phyloP scores from a whole-genome alignment of 53 echinoderm and acorn worm species.

The Apostichopus leukothele region DNA sequence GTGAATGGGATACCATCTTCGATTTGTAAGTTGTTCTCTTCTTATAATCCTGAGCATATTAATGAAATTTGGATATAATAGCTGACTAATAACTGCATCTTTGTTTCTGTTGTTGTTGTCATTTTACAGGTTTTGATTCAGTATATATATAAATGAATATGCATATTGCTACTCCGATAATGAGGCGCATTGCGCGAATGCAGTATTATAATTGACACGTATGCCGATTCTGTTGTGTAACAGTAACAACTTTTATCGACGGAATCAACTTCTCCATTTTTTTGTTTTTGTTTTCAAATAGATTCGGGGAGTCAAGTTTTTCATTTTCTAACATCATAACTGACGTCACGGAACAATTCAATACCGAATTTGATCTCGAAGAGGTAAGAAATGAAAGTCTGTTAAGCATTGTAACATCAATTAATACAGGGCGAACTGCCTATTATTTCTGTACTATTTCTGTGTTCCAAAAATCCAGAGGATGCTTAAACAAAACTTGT shows the following conservation, averaged over 20 bases:
- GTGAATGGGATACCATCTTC: slow-evolving; percentile 81
- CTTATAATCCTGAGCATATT: no score
- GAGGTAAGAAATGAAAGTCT: slow-evolving; percentile 50
- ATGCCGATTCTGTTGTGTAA: no score
- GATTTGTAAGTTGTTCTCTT: slow-evolving; percentile 67
- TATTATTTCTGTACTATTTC: no score
- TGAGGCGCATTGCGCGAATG: no score
- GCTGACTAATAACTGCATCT: no score
- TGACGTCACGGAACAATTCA: slow-evolving; percentile 59
- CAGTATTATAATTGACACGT: no score
- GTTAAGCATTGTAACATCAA: no score
- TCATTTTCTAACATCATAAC: slow-evolving; percentile 59
- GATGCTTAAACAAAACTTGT: not conserved
- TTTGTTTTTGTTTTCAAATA: slow-evolving; percentile 35
- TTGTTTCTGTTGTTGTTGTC: not conserved
- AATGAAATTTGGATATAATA: no score
- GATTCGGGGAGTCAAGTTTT: slow-evolving; percentile 86
- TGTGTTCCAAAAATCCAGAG: no score
- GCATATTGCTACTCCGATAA: no score
- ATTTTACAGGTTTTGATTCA: not conserved
- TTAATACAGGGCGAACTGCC: no score
- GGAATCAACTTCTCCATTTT: not conserved
- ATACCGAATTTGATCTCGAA: slow-evolving; percentile 66
- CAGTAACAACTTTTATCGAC: not conserved
- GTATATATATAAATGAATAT: not conserved